Evolutionary conservation across 2,797 vertebrate genomes (phyloP), one percentile per base, ranked within the genome.

Genomic region (Poeciliopsis gracilis): DNA sequence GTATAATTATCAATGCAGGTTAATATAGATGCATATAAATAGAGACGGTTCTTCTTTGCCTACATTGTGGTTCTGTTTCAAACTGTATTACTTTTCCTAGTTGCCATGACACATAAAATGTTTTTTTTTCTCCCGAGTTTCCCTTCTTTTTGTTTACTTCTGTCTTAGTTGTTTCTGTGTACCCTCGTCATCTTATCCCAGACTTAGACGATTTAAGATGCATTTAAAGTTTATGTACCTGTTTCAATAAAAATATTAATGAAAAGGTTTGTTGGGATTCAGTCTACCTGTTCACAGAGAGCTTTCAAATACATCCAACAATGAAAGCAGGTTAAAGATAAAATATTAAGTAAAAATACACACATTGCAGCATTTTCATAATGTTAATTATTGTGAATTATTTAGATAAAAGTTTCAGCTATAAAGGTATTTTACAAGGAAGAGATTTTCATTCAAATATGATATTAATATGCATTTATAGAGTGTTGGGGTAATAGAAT

Each of bases 161-260:
- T 73, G 43, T 75, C 75, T 83, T 77, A 71, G 51, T 72, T 82
- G 81, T 86, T 86, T 85, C 80, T 36, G 41, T 89, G 78, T 87
- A 70, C 61, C 30, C 89, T 83, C 87, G 86, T 77, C 66, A 80
- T 84, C 80, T 89, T 84, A 87, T 87, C 91, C 91, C 86, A 88
- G 77, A 78, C 85, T 89, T 95, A 90, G 90, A 86, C 82, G 75
- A 72, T 89, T 84, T 92, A 91, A 90, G 71, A 87, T 87, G 89
- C 89, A 84, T 79, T 81, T 82, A 88, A 87, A 86, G 83, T 85
- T 78, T 87, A 88, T 92, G 88, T 92, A 88, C 82, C 91, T 76
- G 72, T 91, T 93, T 93, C 86, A 93, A 91, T 92, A 93, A 94
- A 93, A 80, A 85, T 69, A 80, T 92, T 87, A 80, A 89, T 92